Conservation (phyloP, 2,797 vertebrate species). For the Lemur catta region DNA sequence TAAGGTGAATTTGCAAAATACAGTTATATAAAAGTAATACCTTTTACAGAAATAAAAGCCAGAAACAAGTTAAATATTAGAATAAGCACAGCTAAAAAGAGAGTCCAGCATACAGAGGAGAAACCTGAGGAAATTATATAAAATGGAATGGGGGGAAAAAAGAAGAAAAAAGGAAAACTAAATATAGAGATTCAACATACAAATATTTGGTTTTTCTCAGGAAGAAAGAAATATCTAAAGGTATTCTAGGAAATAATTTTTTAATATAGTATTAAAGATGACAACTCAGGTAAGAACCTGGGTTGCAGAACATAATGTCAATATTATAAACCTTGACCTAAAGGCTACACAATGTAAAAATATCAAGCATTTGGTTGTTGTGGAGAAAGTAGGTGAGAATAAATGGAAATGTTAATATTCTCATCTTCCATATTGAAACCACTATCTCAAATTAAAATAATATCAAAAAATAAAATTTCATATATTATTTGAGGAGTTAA, state of each 20-base stretch:
- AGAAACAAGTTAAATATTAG: neutral
- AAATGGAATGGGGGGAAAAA: neutral
- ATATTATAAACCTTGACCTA: neutral
- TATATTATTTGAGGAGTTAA: neutral
- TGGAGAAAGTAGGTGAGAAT: neutral
- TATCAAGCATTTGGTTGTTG: neutral
- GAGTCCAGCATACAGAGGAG: neutral
- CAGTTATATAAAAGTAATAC: neutral
- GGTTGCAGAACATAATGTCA: neutral
- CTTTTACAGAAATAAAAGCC: neutral
- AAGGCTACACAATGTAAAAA: neutral
- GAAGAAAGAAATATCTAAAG: neutral
- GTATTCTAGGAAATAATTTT: neutral
- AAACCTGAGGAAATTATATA: neutral
- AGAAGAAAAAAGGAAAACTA: neutral
- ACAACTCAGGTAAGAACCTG: neutral
- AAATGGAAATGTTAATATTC: neutral
- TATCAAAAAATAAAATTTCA: neutral
- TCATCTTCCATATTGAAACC: neutral
- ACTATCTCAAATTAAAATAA: neutral
- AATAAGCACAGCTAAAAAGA: neutral
- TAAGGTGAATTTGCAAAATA: neutral
- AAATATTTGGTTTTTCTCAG: neutral
- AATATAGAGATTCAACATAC: neutral
- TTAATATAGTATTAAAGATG: neutral